Evolutionary conservation across 2,797 vertebrate species (phyloP).

Genomic region (Gambusia yucatana): DNA sequence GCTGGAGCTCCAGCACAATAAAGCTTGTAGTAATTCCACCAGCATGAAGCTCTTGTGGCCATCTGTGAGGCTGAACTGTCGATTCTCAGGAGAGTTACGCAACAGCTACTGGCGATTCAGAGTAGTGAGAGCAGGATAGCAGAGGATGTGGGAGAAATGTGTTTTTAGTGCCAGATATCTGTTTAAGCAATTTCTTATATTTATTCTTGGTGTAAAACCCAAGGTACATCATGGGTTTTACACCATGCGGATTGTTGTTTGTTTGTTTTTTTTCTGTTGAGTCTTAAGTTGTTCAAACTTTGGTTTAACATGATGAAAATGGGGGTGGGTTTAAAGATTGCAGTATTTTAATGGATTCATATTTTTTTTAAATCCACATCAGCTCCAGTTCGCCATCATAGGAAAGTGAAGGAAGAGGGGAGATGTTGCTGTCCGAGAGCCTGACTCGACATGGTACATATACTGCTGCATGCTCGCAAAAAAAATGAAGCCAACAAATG

Average conservation of each 20-base stretch:
- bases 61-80: conserved; percentile 52
- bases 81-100: conserved; percentile 61
- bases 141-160: conserved; percentile 35
- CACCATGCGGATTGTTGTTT: conserved; percentile 75
- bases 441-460: background rate
- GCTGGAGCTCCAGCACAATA: conserved; percentile 9
- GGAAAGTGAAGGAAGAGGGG: conserved; percentile 55
- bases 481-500: background rate
- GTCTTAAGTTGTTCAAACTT: conserved; percentile 80
- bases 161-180: conserved; percentile 23
- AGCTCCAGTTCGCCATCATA: too few relatives aligned
- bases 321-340: conserved; percentile 88
- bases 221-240: conserved; percentile 78
- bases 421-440: conserved; percentile 75
- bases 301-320: conserved; percentile 74
- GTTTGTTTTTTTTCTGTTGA: conserved; percentile 52
- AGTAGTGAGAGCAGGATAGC: conserved; percentile 28
- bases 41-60: conserved; percentile 42
- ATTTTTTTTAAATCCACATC: background rate
- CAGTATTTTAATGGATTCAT: conserved; percentile 71
- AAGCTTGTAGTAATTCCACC: conserved; percentile 21
- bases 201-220: too few relatives aligned
- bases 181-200: conserved; percentile 27
- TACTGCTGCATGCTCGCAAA: background rate
- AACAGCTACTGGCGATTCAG: conserved; percentile 56